These are phyloP conservation scores for Sebastes schlegelii DNA, from an alignment of 2,113 vertebrate genomes.

Conservation along the genomic window DNA sequence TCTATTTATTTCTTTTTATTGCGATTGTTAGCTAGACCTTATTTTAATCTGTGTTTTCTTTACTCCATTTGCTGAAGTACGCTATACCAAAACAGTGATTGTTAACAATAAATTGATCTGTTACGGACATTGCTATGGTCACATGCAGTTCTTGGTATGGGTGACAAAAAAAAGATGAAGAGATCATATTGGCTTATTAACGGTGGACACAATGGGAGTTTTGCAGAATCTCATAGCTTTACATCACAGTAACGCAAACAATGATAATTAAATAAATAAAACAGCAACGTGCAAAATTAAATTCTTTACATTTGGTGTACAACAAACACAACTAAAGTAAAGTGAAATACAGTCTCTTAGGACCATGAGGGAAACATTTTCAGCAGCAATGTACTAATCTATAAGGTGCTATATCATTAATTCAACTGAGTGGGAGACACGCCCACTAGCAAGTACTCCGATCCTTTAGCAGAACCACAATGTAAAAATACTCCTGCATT, in stretches of 20 bases:
- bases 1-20: slow-evolving; percentile 90
- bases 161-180: not conserved
- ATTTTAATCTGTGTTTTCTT: slow-evolving; percentile 84
- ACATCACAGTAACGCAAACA: not conserved
- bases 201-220: not conserved
- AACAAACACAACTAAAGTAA: not conserved
- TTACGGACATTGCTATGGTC: slow-evolving; percentile 94
- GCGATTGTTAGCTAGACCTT: slow-evolving; percentile 88
- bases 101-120: slow-evolving; percentile 96
- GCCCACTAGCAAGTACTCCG: not conserved
- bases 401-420: not conserved
- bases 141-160: slow-evolving; percentile 91
- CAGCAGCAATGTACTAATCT: not conserved
- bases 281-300: too few species aligned
- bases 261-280: not conserved
- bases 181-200: not conserved
- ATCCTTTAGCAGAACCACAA: not conserved
- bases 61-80: slow-evolving; percentile 89
- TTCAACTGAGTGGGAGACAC: not conserved
- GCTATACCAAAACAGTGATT: slow-evolving; percentile 95
- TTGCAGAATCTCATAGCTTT: not conserved
- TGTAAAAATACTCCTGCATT: not conserved
- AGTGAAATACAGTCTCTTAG: not conserved
- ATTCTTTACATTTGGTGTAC: not conserved
- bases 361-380: not conserved